A percentile compares a stretch with the other conserved stretches of the same genome.
phyloP scores from a whole-genome alignment of 2,113 vertebrate genomes.

The Theristicus caerulescens region DNA sequence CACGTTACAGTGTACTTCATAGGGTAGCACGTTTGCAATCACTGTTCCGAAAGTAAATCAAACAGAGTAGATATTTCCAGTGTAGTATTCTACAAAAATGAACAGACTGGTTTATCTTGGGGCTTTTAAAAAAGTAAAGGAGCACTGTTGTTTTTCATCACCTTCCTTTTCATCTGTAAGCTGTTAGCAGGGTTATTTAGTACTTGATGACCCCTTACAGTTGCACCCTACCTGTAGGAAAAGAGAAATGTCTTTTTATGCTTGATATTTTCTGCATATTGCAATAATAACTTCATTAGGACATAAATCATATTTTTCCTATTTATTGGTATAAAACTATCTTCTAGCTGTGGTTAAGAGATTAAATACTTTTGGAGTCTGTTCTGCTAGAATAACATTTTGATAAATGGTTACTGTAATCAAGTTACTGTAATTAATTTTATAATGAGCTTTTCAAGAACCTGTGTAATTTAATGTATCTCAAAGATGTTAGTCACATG shows the following conservation, averaged over 20 bases:
- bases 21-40: not conserved
- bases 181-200: not conserved
- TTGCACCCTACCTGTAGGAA: not conserved
- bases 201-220: not conserved
- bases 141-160: not conserved
- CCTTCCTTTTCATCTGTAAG: not conserved
- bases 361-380: not conserved
- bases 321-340: not conserved
- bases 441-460: slow-evolving; percentile 17
- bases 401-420: slow-evolving; percentile 2
- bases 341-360: not conserved
- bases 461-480: not conserved
- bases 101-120: not conserved
- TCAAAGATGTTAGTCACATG: not conserved
- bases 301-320: not conserved
- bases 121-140: not conserved
- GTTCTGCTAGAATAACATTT: not conserved
- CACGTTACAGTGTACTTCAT: not conserved
- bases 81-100: not conserved
- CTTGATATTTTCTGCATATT: not conserved
- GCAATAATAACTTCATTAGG: not conserved
- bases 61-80: not conserved
- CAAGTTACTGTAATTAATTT: slow-evolving; percentile 9
- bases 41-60: not conserved
- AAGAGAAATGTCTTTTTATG: not conserved